Evolutionary conservation across 2,888 invertebrate species (phyloP).

Genomic region (Hirudinaria manillensis): DNA sequence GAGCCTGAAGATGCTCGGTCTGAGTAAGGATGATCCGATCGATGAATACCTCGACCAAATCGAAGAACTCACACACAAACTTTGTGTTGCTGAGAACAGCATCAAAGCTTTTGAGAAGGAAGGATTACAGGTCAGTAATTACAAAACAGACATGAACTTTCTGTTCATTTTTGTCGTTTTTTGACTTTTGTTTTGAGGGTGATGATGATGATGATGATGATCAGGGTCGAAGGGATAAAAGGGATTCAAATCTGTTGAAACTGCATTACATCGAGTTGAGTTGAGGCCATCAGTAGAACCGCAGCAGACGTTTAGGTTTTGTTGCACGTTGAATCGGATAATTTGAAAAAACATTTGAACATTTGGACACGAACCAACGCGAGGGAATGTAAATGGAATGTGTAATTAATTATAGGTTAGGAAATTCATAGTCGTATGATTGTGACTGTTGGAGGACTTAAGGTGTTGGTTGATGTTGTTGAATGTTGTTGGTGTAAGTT

Average conservation of each 20-base stretch:
- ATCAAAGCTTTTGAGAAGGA: conserved; percentile 45
- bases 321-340: conserved; percentile 25
- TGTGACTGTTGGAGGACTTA: no score
- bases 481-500: no score
- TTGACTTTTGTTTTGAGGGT: conserved; percentile 18
- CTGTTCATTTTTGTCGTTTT: conserved; percentile 16
- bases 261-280: neutral
- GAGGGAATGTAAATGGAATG: no score
- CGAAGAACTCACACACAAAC: conserved; percentile 51
- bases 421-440: no score
- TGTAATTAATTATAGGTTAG: no score
- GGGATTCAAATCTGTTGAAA: neutral
- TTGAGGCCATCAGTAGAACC: neutral
- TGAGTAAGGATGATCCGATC: conserved; percentile 2
- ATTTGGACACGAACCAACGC: no score
- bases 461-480: no score
- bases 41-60: conserved; percentile 49
- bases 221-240: neutral
- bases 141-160: no score
- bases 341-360: no score
- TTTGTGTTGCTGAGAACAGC: conserved; percentile 48
- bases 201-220: conserved; percentile 1
- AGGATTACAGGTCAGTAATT: conserved; percentile 8
- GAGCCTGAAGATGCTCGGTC: conserved; percentile 1
- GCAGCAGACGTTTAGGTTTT: conserved; percentile 19